Conservation (phyloP, 2,113 vertebrate species). For the Monopterus albus region DNA sequence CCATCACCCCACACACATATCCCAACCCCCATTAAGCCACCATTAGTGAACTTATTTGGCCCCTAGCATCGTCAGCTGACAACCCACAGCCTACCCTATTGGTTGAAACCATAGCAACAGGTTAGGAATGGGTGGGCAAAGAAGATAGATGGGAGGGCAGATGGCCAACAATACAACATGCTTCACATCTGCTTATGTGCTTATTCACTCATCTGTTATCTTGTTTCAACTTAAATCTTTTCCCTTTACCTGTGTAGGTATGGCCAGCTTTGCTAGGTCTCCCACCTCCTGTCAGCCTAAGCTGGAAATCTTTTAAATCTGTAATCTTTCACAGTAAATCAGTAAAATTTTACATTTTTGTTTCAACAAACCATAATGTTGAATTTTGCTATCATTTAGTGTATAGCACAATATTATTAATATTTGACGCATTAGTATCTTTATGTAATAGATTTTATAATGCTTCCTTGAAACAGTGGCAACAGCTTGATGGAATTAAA, state of each 20-base stretch:
- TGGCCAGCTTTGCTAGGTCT: too few species aligned
- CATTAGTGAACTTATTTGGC: slow-evolving; percentile 57
- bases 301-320: not conserved
- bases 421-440: not conserved
- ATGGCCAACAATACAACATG: slow-evolving; percentile 44
- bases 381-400: not conserved
- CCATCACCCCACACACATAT: slow-evolving; percentile 19
- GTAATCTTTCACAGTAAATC: too few species aligned
- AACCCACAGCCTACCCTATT: slow-evolving; percentile 41
- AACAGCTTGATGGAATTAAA: too few species aligned
- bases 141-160: slow-evolving; percentile 49
- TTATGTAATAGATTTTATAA: not conserved
- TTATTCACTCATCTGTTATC: not conserved
- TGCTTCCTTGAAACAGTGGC: not conserved
- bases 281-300: not conserved
- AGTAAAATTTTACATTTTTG: too few species aligned
- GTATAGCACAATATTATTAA: too few species aligned
- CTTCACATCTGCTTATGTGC: slow-evolving; percentile 11
- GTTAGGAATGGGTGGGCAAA: slow-evolving; percentile 52
- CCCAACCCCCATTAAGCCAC: slow-evolving; percentile 52
- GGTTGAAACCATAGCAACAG: slow-evolving; percentile 68
- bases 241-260: not conserved
- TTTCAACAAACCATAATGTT: not conserved
- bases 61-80: slow-evolving; percentile 26
- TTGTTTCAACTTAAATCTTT: slow-evolving; percentile 1